Conservation (phyloP, 2,113 vertebrate species). For the Tor tambroides region DNA sequence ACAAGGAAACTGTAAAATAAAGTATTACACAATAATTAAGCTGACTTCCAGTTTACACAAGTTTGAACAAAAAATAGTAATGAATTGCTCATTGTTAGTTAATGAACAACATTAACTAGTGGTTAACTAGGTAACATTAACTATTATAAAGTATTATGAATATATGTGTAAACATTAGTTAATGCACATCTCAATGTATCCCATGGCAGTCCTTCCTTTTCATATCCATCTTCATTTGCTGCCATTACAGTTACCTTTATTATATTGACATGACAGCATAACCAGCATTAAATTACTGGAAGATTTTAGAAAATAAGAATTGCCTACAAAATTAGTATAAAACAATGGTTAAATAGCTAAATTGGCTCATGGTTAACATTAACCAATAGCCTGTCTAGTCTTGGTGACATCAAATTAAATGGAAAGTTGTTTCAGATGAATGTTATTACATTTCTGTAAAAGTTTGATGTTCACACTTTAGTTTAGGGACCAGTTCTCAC, state of each 20-base stretch:
- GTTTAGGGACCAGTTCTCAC: no score
- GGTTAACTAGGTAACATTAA: no score
- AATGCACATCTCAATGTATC: neutral
- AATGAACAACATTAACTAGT: no score
- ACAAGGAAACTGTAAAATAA: no score
- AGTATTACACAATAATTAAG: no score
- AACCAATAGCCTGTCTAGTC: neutral
- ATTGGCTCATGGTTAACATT: neutral
- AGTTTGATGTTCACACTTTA: neutral
- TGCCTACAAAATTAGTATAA: neutral
- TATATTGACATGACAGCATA: neutral
- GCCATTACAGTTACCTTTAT: neutral
- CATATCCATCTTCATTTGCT: neutral
- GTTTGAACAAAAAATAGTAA: no score
- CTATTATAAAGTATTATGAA: no score
- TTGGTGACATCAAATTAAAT: neutral
- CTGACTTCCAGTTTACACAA: no score
- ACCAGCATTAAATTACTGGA: neutral
- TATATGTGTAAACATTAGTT: no score
- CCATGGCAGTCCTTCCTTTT: neutral
- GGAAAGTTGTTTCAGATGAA: neutral
- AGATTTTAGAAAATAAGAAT: neutral
- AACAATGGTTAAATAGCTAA: neutral
- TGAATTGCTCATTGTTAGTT: no score
- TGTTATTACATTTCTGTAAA: neutral